A percentile compares a stretch with the other conserved stretches of the same genome.
Evolutionary conservation across 2,797 vertebrate genomes (phyloP).

Genomic region (Tauraco hartlaubi): DNA sequence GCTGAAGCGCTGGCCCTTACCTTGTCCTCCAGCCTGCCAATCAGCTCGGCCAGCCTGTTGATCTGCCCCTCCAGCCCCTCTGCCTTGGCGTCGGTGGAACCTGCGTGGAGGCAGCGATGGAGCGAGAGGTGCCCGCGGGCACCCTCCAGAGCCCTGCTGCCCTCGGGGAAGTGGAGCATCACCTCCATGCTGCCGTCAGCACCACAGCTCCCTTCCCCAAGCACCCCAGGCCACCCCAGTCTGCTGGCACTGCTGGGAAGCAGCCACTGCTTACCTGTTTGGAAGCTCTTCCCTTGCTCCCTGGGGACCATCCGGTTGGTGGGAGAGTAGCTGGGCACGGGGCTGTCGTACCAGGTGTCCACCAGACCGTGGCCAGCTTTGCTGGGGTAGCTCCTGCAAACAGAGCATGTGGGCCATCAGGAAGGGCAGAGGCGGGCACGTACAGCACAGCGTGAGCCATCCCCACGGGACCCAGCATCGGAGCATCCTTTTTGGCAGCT

Average conservation of each 20-base stretch:
- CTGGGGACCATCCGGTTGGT: constrained; percentile 85
- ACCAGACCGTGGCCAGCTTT: constrained; percentile 79
- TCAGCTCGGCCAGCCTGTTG: constrained; percentile 93
- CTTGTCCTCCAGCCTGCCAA: constrained; percentile 95
- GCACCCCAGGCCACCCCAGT: not conserved
- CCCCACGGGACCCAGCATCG: rapidly evolving
- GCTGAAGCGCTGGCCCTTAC: constrained; percentile 58
- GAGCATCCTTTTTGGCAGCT: not conserved
- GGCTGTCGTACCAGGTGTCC: constrained; percentile 84
- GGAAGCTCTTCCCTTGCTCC: constrained; percentile 86
- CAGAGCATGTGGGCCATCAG: not conserved
- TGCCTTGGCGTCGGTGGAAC: constrained; percentile 86
- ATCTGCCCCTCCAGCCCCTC: constrained; percentile 94
- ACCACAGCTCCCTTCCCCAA: rapidly evolving
- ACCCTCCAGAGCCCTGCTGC: rapidly evolving
- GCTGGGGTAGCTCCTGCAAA: constrained; percentile 84
- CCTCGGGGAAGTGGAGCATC: rapidly evolving
- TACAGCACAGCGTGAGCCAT: rapidly evolving
- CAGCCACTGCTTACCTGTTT: constrained; percentile 78
- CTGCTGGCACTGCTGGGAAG: not conserved
- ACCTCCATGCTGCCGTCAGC: rapidly evolving
- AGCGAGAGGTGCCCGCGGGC: rapidly evolving
- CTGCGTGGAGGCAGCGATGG: constrained; percentile 52
- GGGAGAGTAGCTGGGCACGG: constrained; percentile 83
- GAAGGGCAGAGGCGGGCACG: rapidly evolving